Evolutionary conservation across 2,888 invertebrate genomes (phyloP).

Genomic region (Drosophila colorata): DNA sequence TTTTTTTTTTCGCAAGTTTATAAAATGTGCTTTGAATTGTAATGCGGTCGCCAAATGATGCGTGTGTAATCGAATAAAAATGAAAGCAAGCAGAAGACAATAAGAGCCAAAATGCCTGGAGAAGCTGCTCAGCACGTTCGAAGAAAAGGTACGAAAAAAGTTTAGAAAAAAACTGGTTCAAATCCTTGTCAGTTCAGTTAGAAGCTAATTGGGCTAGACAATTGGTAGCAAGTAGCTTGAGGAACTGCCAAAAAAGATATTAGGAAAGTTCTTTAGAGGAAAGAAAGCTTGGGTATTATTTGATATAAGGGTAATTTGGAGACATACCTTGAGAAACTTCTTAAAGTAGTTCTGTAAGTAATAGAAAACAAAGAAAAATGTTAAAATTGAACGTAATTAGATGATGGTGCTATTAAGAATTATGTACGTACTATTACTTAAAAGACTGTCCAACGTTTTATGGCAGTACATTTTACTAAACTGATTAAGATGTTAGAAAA

Average conservation of each 20-base stretch:
- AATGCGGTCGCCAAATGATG: slow-evolving; percentile 61
- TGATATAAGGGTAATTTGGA: not conserved
- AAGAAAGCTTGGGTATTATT: not conserved
- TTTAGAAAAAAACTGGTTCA: not conserved
- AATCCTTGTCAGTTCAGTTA: slow-evolving; percentile 8
- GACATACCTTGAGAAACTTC: not conserved
- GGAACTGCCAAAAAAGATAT: slow-evolving; percentile 1
- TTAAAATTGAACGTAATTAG: too few relatives aligned
- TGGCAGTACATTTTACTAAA: too few relatives aligned
- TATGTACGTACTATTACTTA: too few relatives aligned
- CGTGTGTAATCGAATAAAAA: slow-evolving; percentile 53
- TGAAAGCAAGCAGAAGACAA: slow-evolving; percentile 25
- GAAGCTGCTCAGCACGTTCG: slow-evolving; percentile 29
- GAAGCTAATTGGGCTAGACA: slow-evolving; percentile 21
- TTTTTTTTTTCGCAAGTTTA: slow-evolving; percentile 38
- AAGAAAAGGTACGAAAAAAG: slow-evolving; percentile 5
- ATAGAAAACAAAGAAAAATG: too few relatives aligned
- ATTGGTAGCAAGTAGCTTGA: not conserved
- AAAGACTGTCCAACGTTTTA: too few relatives aligned
- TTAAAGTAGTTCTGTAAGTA: not conserved
- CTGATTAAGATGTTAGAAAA: too few relatives aligned
- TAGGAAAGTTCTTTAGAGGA: not conserved
- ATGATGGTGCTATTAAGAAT: too few relatives aligned
- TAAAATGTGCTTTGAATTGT: slow-evolving; percentile 70
- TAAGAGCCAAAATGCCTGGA: slow-evolving; percentile 1